Conservation (phyloP, 2,797 vertebrate genomes). For the Bufotes viridis region DNA sequence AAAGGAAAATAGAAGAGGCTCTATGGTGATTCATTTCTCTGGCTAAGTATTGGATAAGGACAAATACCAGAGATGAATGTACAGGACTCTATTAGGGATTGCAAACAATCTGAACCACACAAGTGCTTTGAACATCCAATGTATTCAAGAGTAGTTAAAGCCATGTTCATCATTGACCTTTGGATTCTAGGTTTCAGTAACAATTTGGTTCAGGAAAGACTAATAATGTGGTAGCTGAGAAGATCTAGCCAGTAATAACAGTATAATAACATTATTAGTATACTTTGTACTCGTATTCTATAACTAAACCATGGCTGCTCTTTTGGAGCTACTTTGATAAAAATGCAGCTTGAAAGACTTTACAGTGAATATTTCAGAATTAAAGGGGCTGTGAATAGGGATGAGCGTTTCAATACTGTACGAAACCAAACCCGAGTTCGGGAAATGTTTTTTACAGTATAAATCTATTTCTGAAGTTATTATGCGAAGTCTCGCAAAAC, state of each 20-base stretch:
- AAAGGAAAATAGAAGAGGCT: background rate
- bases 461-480: no score
- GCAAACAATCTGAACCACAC: background rate
- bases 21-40: background rate
- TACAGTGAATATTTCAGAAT: no score
- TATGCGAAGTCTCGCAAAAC: no score
- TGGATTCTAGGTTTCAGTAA: background rate
- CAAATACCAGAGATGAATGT: background rate
- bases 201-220: background rate
- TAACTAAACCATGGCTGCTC: background rate
- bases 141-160: background rate
- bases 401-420: no score
- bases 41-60: background rate
- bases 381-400: no score
- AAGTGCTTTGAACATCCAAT: background rate
- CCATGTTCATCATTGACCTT: background rate
- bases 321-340: no score
- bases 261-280: background rate
- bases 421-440: no score
- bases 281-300: background rate
- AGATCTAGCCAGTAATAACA: background rate
- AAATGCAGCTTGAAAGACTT: no score
- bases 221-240: background rate
- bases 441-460: no score
- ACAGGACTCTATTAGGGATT: background rate